A percentile compares a stretch with the other conserved stretches of the same genome.
Conservation (phyloP, 2,797 vertebrate genomes). For the Lithobates sylvaticus region DNA sequence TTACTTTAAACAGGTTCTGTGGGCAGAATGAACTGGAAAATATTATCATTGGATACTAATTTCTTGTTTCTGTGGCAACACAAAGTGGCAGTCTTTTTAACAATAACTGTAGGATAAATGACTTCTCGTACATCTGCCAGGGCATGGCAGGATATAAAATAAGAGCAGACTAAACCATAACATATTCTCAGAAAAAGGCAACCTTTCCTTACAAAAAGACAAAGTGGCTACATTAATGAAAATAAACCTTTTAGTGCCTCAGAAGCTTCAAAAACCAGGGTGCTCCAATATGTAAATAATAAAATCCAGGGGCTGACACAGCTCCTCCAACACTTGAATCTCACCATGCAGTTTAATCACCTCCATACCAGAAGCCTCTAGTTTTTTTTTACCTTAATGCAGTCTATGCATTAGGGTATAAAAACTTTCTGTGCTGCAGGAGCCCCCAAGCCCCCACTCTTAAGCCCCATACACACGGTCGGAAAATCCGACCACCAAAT, state of each 20-base stretch:
- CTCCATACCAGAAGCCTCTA: no score
- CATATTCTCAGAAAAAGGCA: not conserved
- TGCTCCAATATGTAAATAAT: not conserved
- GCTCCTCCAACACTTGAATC: no score
- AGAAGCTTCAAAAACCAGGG: not conserved
- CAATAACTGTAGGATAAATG: not conserved
- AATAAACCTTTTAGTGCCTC: not conserved
- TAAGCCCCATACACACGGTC: no score
- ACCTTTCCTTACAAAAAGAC: not conserved
- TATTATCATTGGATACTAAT: not conserved
- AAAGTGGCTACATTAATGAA: not conserved
- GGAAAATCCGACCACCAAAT: no score
- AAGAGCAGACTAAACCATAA: not conserved
- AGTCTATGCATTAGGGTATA: no score
- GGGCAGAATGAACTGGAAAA: not conserved
- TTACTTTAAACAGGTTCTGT: not conserved
- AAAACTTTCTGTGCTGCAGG: no score
- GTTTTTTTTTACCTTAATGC: no score
- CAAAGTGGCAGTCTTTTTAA: not conserved
- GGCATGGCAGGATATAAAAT: not conserved
- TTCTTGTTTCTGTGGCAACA: slow-evolving; percentile 16
- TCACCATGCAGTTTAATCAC: no score
- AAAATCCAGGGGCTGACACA: no score
- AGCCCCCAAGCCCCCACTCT: no score
- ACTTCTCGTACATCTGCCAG: not conserved